Evolutionary conservation across 2,888 invertebrate genomes (phyloP).

Genomic region (Catocala fraxini): DNA sequence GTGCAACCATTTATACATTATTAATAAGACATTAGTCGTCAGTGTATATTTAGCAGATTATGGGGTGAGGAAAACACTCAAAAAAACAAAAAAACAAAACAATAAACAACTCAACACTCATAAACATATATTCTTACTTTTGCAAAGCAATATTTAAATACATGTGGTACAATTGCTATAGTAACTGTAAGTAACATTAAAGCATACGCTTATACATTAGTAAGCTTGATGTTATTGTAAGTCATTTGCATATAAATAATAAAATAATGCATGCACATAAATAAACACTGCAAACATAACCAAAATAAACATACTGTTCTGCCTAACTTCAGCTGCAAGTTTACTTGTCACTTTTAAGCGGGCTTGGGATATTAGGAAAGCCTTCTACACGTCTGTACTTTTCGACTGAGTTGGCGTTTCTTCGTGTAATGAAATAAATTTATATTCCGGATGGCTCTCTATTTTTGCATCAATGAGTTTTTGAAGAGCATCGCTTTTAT

Average conservation of each 20-base stretch:
- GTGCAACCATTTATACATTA: constrained; percentile 35
- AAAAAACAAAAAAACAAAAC: constrained; percentile 36
- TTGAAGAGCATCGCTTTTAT: constrained; percentile 77
- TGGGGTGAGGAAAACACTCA: constrained; percentile 24
- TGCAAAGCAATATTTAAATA: constrained; percentile 37
- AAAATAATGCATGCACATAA: constrained; percentile 48
- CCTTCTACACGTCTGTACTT: constrained; percentile 80
- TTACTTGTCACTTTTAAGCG: too few species aligned
- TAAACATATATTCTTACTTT: constrained; percentile 29
- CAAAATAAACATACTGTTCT: constrained; percentile 79
- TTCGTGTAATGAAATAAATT: constrained; percentile 73
- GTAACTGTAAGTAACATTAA: neutral
- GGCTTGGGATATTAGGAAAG: constrained; percentile 56
- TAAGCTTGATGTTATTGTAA: constrained; percentile 9
- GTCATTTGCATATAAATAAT: constrained; percentile 16
- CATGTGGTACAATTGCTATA: constrained; percentile 3
- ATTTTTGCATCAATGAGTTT: constrained; percentile 80
- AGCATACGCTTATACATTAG: neutral
- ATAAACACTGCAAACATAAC: constrained; percentile 61
- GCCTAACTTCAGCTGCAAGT: constrained; percentile 57
- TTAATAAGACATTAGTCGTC: constrained; percentile 20
- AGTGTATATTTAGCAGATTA: constrained; percentile 22
- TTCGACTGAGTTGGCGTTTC: constrained; percentile 74
- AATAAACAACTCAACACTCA: constrained; percentile 29
- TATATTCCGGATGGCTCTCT: constrained; percentile 81